Evolutionary conservation across 2,888 invertebrate species (phyloP), one percentile per base, ranked within the genome.

Genomic region (Agrilus mali): DNA sequence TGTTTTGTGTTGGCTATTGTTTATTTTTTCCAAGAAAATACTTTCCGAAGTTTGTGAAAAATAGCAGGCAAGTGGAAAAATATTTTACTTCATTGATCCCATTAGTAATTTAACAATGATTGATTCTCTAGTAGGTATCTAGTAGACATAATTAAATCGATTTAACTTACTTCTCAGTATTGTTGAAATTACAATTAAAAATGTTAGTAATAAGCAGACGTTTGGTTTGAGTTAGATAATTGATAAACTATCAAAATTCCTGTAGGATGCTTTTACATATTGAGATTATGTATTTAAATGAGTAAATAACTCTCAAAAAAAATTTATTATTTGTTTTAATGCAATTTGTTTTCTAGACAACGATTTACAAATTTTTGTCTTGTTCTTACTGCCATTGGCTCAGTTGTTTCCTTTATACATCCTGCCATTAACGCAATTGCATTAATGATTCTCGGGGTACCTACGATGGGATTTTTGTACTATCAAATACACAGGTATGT

Each of bases 361-460:
- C 61, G 70, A 43, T 74, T 86, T 57, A 76, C 78, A 38, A 64
- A 75, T 45, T 74, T 76, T 46, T 74, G 78, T 46, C 65, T 73
- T 37, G 57, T 73, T 27, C 66, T 78, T 34, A 77, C 82, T 4
- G 57, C 82, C 33, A 53, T 78, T 33, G 80, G 79, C 7, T 83
- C 86, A 2, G 75, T 75, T 14, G 68, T 86, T 54, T 76, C 82
- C 10, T 70, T 83, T 47, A 73, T 85, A 69, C 78, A 85, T 61
- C 87, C 87, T 6, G 80, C 79, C n/a, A 72, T 84, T 34, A 87
- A 87, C 65, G 86, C 86, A 17, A 86, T 87, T 64, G 86, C 81
- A 14, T 66, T 87, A 47, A 86, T 87, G 85, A 72, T 73, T 14
- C 69, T 87, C 46, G 76, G 78, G 35, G 63, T 84, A 17, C 87